A percentile compares a stretch with the other conserved stretches of the same genome.
These are phyloP conservation scores for Seira sanloemensis DNA, from an alignment of 2,888 invertebrate species.

Conservation along the genomic window DNA sequence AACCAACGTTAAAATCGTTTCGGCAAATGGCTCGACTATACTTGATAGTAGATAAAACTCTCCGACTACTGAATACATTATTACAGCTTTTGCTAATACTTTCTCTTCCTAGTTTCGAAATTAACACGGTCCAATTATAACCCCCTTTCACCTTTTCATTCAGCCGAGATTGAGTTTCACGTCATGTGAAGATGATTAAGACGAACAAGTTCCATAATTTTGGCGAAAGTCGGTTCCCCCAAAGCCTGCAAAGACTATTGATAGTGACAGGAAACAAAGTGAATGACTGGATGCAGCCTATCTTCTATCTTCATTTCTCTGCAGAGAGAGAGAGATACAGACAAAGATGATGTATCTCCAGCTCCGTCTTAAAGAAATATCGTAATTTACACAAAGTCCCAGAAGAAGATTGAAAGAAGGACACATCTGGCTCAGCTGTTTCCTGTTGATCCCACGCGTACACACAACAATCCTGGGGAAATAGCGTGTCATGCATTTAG, in stretches of 20 bases:
- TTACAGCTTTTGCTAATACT: too few species aligned
- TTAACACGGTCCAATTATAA: constrained; percentile 28
- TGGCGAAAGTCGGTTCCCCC: too few species aligned
- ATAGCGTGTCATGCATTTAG: constrained; percentile 37
- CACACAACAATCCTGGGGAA: constrained; percentile 49
- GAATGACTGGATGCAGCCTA: background rate
- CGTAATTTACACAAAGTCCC: too few species aligned
- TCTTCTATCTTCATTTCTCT: background rate
- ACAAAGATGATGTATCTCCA: too few species aligned
- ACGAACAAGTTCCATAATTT: constrained; percentile 36
- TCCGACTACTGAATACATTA: too few species aligned
- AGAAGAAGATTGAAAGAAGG: constrained; percentile 27
- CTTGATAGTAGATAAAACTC: too few species aligned
- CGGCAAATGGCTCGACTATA: too few species aligned
- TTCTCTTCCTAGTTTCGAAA: too few species aligned
- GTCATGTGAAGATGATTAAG: constrained; percentile 40
- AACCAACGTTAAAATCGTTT: too few species aligned
- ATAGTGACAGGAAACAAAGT: constrained; percentile 29
- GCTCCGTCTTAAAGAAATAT: too few species aligned
- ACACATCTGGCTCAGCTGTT: constrained; percentile 54
- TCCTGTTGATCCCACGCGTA: constrained; percentile 55
- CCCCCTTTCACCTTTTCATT: constrained; percentile 24
- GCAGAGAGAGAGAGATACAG: too few species aligned
- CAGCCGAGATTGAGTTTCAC: constrained; percentile 39
- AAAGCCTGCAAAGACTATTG: constrained; percentile 43